Evolutionary conservation across 1,140 invertebrate species (phyloP).

Genomic region (Hyles euphorbiae): DNA sequence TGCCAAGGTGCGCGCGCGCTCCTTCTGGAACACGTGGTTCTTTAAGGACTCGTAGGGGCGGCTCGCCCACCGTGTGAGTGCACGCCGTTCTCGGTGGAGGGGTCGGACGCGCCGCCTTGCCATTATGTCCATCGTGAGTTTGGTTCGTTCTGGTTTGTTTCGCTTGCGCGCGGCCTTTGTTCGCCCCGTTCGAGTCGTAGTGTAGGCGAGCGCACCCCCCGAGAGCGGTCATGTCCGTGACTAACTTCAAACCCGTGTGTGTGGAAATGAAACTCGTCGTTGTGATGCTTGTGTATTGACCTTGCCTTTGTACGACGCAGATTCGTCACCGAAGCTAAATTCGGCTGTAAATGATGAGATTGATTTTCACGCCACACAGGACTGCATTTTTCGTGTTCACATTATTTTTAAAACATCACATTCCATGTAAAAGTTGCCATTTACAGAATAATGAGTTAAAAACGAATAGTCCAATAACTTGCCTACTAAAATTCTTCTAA

Average conservation of each 20-base stretch:
- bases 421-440: slow-evolving; percentile 7
- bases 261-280: background rate
- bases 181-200: slow-evolving; percentile 3
- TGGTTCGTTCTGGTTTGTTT: slow-evolving; percentile 46
- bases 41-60: slow-evolving; percentile 46
- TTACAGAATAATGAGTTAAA: background rate
- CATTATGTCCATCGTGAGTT: slow-evolving; percentile 76
- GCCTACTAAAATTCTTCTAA: too few relatives aligned
- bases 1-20: slow-evolving; percentile 57
- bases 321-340: too few relatives aligned
- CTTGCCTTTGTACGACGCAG: too few relatives aligned
- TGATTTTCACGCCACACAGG: too few relatives aligned
- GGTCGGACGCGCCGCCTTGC: slow-evolving; percentile 39
- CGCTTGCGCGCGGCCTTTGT: slow-evolving; percentile 25
- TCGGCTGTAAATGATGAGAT: too few relatives aligned
- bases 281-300: too few relatives aligned
- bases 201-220: background rate
- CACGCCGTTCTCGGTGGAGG: slow-evolving; percentile 26
- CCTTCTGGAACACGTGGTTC: slow-evolving; percentile 60
- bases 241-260: background rate
- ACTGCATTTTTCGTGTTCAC: background rate
- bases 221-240: background rate
- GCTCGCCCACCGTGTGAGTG: slow-evolving; percentile 50
- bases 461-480: too few relatives aligned
- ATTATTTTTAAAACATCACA: slow-evolving; percentile 2